A percentile compares a stretch with the other conserved stretches of the same genome.
phyloP scores from a whole-genome alignment of 2,888 invertebrate species.

The Tetrapedia diversipes region DNA sequence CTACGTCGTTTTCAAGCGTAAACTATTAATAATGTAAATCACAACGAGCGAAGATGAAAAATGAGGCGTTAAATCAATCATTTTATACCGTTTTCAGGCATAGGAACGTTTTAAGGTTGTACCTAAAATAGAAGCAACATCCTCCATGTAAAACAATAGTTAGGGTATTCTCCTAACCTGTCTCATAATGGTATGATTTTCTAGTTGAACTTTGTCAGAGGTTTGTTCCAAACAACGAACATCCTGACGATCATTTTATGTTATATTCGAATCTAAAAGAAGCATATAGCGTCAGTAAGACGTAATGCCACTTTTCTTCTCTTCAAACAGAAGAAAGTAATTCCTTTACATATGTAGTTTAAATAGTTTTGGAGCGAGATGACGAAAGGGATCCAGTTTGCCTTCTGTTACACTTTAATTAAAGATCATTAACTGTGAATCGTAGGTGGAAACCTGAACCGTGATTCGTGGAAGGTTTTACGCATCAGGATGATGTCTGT shows the following conservation, averaged over 20 bases:
- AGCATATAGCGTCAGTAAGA: slow-evolving; percentile 49
- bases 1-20: neutral
- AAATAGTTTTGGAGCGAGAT: no score
- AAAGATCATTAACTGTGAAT: slow-evolving; percentile 22
- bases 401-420: slow-evolving; percentile 34
- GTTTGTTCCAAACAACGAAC: slow-evolving; percentile 60
- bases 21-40: neutral
- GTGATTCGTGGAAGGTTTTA: slow-evolving; percentile 36
- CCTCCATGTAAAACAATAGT: no score
- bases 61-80: neutral
- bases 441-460: slow-evolving; percentile 36
- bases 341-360: neutral
- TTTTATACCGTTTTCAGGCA: neutral
- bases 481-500: slow-evolving; percentile 39
- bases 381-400: neutral
- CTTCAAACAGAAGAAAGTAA: no score
- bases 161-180: slow-evolving; percentile 24
- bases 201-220: slow-evolving; percentile 53
- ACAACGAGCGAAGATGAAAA: neutral
- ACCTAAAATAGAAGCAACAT: neutral
- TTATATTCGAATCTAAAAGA: slow-evolving; percentile 33
- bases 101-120: neutral
- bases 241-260: slow-evolving; percentile 49
- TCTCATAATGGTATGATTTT: slow-evolving; percentile 54
- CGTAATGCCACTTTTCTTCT: slow-evolving; percentile 1